A percentile compares a stretch with the other conserved stretches of the same genome.
These are phyloP conservation scores for Sebastes minor DNA, from an alignment of 2,797 vertebrate species.

Conservation along the genomic window DNA sequence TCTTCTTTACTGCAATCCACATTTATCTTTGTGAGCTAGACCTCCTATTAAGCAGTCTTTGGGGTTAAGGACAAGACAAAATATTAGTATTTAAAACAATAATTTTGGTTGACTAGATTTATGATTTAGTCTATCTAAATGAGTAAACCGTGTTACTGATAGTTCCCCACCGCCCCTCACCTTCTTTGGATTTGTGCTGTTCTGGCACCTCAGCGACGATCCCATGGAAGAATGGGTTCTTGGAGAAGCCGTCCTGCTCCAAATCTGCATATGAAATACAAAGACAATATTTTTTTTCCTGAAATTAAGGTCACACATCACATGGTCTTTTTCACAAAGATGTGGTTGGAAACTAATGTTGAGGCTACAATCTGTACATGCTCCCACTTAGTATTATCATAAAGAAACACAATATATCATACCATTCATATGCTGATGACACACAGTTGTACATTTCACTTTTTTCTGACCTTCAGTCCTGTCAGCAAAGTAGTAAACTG, in stretches of 20 bases:
- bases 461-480: no score
- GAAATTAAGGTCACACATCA: background rate
- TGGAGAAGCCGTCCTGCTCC: slow-evolving; percentile 87
- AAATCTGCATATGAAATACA: slow-evolving; percentile 72
- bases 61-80: background rate
- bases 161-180: slow-evolving; percentile 60
- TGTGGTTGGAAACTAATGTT: background rate
- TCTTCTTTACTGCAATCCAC: background rate
- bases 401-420: background rate
- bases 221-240: slow-evolving; percentile 85
- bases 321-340: background rate
- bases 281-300: background rate
- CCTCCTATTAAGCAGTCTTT: background rate
- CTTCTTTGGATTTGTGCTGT: slow-evolving; percentile 70
- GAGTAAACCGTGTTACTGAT: background rate
- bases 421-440: background rate
- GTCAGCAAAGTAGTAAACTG: no score
- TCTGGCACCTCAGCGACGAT: slow-evolving; percentile 85
- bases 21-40: background rate
- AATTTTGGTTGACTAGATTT: background rate
- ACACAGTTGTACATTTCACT: no score
- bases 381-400: background rate
- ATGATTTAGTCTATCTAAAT: background rate
- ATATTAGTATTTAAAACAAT: background rate
- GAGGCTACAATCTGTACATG: background rate